phyloP scores from a whole-genome alignment of 2,797 vertebrate species.

The Alca torda region DNA sequence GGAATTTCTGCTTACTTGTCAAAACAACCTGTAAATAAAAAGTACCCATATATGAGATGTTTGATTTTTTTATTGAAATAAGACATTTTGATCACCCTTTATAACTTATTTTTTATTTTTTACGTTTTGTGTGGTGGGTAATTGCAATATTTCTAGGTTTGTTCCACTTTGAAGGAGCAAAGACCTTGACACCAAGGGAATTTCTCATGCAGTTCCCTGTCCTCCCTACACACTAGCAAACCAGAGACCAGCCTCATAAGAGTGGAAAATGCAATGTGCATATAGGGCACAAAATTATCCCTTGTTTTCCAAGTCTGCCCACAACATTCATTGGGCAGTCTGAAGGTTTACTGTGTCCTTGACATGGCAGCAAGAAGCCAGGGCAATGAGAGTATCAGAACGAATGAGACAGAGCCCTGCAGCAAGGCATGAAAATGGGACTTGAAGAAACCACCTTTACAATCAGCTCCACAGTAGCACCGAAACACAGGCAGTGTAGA shows the following conservation, averaged over 20 bases:
- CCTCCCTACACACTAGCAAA: neutral
- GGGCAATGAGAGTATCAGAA: neutral
- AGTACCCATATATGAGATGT: neutral
- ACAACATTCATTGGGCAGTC: neutral
- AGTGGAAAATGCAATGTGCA: neutral
- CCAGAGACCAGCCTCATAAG: neutral
- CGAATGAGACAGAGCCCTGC: neutral
- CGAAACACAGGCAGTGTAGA: neutral
- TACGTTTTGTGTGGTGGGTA: neutral
- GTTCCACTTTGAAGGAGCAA: neutral
- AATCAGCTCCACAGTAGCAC: neutral
- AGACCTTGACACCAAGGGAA: neutral
- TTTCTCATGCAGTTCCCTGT: neutral
- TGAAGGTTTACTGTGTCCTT: neutral
- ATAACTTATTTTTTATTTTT: neutral
- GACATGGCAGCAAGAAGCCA: neutral
- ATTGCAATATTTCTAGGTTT: neutral
- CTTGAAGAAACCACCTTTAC: neutral
- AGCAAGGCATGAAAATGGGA: neutral
- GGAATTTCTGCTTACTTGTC: neutral
- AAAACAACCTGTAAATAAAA: neutral
- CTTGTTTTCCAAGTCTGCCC: neutral
- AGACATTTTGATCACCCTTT: neutral
- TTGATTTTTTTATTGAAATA: neutral
- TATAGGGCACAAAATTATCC: neutral